A percentile compares a stretch with the other conserved stretches of the same genome.
Conservation (phyloP, 2,888 invertebrate species). For the Napeogenes sylphis region DNA sequence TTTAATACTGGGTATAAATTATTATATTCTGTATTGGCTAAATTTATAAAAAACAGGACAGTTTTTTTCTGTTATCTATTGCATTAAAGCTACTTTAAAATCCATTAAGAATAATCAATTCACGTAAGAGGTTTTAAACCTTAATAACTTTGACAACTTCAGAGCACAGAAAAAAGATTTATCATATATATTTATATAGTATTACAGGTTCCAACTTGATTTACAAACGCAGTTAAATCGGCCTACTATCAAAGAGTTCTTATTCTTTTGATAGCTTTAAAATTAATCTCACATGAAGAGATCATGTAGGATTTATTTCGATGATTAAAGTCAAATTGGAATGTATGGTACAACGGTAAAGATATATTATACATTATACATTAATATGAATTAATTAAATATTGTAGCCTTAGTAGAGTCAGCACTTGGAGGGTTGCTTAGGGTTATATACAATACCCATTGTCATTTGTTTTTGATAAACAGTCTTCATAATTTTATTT, state of each 20-base stretch:
- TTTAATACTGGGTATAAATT: too few species aligned
- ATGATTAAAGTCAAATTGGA: background rate
- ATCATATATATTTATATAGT: background rate
- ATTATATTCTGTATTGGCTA: too few species aligned
- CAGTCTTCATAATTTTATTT: too few species aligned
- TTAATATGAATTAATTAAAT: too few species aligned
- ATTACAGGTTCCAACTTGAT: background rate
- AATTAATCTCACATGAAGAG: background rate
- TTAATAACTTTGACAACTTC: background rate
- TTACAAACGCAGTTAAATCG: slow-evolving; percentile 1
- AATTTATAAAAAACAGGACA: background rate
- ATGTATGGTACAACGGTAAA: background rate
- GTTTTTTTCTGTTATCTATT: background rate
- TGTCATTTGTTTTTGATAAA: too few species aligned
- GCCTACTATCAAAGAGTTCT: slow-evolving; percentile 6
- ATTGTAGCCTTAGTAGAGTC: too few species aligned
- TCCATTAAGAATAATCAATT: slow-evolving; percentile 7
- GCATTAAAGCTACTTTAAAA: slow-evolving; percentile 5
- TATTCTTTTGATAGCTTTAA: background rate
- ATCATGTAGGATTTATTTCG: slow-evolving; percentile 5
- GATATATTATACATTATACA: too few species aligned
- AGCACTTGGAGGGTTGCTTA: too few species aligned
- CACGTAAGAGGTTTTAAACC: background rate
- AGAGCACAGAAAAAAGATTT: background rate
- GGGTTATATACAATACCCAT: too few species aligned